Evolutionary conservation across 1,140 invertebrate species (phyloP).

Genomic region (Eurytemora carolleeae): DNA sequence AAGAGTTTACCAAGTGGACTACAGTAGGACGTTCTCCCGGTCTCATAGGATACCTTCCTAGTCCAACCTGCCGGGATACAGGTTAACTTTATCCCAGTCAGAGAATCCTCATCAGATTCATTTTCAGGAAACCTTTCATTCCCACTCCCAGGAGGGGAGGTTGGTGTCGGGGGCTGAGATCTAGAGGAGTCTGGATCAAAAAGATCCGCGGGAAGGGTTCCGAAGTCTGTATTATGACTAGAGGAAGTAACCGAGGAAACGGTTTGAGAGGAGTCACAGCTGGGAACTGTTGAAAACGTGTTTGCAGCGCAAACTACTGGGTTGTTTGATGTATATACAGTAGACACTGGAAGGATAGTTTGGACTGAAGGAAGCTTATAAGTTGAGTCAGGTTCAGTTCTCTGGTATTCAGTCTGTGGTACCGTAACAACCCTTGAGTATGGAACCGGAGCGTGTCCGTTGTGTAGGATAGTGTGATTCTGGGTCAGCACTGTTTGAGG

Average conservation of each 20-base stretch:
- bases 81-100: not conserved
- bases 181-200: not conserved
- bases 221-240: not conserved
- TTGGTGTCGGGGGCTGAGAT: not conserved
- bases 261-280: not conserved
- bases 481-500: not conserved
- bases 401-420: not conserved
- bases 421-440: not conserved
- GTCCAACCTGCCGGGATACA: not conserved
- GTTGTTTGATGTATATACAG: not conserved
- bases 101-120: not conserved
- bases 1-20: not conserved
- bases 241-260: not conserved
- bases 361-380: not conserved
- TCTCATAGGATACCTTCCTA: not conserved
- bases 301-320: not conserved
- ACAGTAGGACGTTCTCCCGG: not conserved
- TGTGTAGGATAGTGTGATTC: not conserved
- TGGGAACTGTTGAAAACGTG: not conserved
- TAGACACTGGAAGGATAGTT: not conserved
- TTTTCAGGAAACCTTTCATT: not conserved
- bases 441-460: not conserved
- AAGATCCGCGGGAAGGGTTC: not conserved
- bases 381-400: not conserved
- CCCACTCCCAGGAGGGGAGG: not conserved